Evolutionary conservation across 37 sponge, comb jelly and placozoan species (phyloP), one percentile per base, ranked within the genome.

Genomic region (Cladorhizidae sp.): DNA sequence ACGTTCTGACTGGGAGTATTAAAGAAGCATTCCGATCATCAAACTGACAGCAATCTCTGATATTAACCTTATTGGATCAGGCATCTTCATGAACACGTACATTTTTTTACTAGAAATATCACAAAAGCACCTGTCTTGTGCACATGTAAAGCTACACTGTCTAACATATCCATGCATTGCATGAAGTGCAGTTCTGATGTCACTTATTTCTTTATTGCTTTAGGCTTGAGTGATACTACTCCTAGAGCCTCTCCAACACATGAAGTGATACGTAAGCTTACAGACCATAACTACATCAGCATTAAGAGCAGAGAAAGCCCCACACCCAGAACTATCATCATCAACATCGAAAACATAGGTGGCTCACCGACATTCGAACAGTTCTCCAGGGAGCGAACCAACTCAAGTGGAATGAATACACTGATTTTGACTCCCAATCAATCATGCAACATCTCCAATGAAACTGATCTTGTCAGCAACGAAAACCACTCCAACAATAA

Each of bases 241-340:
- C 20, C 45, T 20, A 57, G 57, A 43, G 57, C 26, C 37, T 74
- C 74, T 22, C 74, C 54, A n/a, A 55, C 57, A 29, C 57, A 74
- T 35, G 20, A 31, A 7, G 74, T 54, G 2, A 21, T 74, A 7
- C 25, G 21, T 3, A 31, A 39, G 12, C 40, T 42, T 33, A 18
- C 57, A 36, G 74, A 74, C 3, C 74, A 74, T 37, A 52, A 74
- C 29, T 74, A 74, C 74, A 31, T 55, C 57, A 74, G 74, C 29
- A 74, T 74, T 57, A 74, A 54, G 57, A 74, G 74, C 35, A 21
- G 57, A 14, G 57, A 52, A 5, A 74, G 74, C 74, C 74, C 74
- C 33, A 29, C 74, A 20, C 74, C 57, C 1, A 56, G 37, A 31
- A 28, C 11, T 2, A 55, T 51, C 18, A 23, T 55, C 22, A 51